Evolutionary conservation across 2,888 invertebrate species (phyloP).

Genomic region (Apamea epomidion): DNA sequence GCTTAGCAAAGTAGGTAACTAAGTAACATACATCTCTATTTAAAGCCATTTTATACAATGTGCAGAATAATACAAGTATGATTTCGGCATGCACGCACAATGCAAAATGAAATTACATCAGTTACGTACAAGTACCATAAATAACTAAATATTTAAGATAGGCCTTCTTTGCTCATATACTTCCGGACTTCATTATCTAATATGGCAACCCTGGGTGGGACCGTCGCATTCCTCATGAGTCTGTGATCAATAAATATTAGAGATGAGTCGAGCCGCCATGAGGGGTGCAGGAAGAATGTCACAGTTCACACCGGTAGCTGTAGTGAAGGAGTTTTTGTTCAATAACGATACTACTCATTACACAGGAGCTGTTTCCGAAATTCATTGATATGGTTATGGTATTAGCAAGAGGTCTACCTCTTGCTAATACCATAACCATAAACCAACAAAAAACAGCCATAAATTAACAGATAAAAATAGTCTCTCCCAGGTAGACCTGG

Average conservation of each 20-base stretch:
- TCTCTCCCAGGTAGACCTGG: no score
- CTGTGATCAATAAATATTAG: slow-evolving; percentile 65
- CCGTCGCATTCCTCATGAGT: slow-evolving; percentile 46
- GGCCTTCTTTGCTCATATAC: not conserved
- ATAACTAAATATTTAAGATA: not conserved
- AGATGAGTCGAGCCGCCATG: slow-evolving; percentile 55
- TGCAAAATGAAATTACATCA: not conserved
- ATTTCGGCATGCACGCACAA: no score
- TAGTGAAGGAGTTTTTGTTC: slow-evolving; percentile 32
- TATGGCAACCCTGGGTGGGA: slow-evolving; percentile 41
- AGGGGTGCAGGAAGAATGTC: slow-evolving; percentile 41
- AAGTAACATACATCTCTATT: not conserved
- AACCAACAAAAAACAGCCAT: no score
- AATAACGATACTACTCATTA: slow-evolving; percentile 1
- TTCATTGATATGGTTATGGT: not conserved
- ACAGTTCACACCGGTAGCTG: slow-evolving; percentile 51
- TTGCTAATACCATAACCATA: no score
- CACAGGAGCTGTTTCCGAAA: not conserved
- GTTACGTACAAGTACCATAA: not conserved
- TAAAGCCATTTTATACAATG: no score
- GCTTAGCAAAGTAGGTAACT: not conserved
- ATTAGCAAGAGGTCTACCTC: not conserved
- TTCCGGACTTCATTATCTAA: slow-evolving; percentile 40
- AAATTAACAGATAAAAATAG: no score
- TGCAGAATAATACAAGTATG: no score